Base-by-base conservation (phyloP, 2,888 invertebrate genomes). In the Tromatobia lineatoria region DNA sequence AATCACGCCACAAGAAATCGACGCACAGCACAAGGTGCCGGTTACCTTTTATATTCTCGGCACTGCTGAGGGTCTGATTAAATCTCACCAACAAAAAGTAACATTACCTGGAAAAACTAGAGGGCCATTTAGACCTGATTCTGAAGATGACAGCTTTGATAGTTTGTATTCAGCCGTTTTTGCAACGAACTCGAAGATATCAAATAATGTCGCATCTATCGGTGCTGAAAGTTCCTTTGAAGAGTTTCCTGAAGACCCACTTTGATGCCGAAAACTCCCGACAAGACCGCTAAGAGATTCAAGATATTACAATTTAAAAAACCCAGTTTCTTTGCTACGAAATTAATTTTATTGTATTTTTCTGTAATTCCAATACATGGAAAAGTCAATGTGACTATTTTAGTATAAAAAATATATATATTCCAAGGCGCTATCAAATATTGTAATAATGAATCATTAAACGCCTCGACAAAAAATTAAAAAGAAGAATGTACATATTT, bases 201-300 rank as follows among this genome's bases (percentile, higher is more conserved):
- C 78, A 3, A 61, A 80, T 54, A 70, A 82, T 13, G 61, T 8
- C 0, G 42, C 77, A 47, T 87, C 86, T 15, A 38, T 86, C n/a
- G 77, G 29, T 25, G 77, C 66, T 34, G n/a, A 29, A 2, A 87
- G 86, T 59, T 59, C 76, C n/a, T 85, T 88, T 79, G 89, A 89
- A 23, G 89, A 89, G 3, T 89, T 88, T 70, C n/a, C 83, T 4
- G 47, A 50, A n/a, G 69, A 85, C 25, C 10, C 69, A 38, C 8
- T 10, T 38, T 38, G 34, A 42, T 29, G 29, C 29, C 6, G 38
- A 20, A 34, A 42, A 15, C 4, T 42, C 25, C 11, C 42, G 13
- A 18, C 18, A 7, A 54, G 71, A 78, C 52, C 74, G 0, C 25
- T 52, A 20, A 11, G n/a, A 25, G 15, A 64, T 64, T 2, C 54